phyloP scores from a whole-genome alignment of 2,113 vertebrate species.

The Cavia porcellus region DNA sequence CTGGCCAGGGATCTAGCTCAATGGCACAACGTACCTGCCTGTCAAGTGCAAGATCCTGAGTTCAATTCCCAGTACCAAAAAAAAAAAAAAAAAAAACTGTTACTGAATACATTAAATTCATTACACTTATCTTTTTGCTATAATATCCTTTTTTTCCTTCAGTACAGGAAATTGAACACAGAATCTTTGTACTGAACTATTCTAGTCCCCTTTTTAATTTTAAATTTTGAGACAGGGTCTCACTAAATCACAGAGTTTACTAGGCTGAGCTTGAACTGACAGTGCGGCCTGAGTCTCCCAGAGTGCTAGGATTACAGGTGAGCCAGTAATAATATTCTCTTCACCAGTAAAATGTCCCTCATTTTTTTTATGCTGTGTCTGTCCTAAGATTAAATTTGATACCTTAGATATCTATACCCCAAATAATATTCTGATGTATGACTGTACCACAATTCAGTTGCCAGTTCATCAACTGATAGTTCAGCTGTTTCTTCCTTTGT shows the following conservation, averaged over 20 bases:
- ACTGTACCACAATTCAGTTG: not conserved
- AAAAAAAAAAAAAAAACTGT: too few species aligned
- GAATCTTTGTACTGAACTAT: not conserved
- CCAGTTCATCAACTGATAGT: not conserved
- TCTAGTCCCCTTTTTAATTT: not conserved
- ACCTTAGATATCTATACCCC: not conserved
- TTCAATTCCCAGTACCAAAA: too few species aligned
- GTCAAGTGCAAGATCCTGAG: too few species aligned
- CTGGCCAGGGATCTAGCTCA: too few species aligned
- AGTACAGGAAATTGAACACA: not conserved
- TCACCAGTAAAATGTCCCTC: not conserved
- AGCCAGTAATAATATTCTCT: too few species aligned
- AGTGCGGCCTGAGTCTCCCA: too few species aligned
- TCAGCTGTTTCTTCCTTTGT: not conserved
- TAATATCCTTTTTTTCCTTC: conserved; percentile 3
- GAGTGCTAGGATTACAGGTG: too few species aligned
- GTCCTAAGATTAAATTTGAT: conserved; percentile 17
- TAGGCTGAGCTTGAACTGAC: too few species aligned
- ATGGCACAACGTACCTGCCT: too few species aligned
- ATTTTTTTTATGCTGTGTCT: conserved; percentile 27
- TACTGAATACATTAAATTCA: not conserved
- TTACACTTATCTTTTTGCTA: not conserved
- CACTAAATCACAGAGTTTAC: not conserved
- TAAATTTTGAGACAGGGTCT: too few species aligned
- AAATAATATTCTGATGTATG: not conserved